A percentile compares a stretch with the other conserved stretches of the same genome.
These are phyloP conservation scores for Adelognathus sp. DNA, from an alignment of 2,888 invertebrate genomes.

Conservation along the genomic window DNA sequence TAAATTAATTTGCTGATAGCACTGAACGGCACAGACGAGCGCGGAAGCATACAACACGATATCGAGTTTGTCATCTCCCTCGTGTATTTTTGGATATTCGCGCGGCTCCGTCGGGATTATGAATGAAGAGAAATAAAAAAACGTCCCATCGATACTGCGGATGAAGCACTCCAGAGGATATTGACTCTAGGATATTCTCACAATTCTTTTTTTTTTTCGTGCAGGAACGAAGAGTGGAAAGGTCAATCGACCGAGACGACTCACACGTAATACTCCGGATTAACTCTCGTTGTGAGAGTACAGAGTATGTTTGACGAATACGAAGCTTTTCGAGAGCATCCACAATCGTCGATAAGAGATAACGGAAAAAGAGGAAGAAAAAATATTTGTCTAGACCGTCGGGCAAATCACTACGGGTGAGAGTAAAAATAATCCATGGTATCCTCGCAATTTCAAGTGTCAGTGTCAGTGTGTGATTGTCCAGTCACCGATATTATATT, in stretches of 20 bases:
- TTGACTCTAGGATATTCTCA: neutral
- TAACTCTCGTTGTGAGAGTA: no score
- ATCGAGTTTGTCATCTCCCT: neutral
- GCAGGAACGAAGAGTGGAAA: neutral
- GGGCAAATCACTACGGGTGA: no score
- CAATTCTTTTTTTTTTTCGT: neutral
- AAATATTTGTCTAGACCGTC: no score
- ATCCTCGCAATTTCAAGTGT: no score
- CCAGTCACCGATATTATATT: no score
- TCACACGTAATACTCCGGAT: no score
- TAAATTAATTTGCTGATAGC: slow-evolving; percentile 27
- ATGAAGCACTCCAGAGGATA: neutral
- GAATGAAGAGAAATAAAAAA: neutral
- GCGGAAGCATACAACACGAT: neutral
- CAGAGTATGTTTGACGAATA: no score
- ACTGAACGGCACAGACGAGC: neutral
- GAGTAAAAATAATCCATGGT: no score
- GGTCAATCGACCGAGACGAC: neutral
- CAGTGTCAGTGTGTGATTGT: no score
- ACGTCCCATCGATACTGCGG: neutral
- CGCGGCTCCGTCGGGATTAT: neutral
- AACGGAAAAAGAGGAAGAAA: no score
- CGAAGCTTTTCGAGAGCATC: no score
- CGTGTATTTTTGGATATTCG: neutral
- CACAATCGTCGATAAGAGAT: no score